Evolutionary conservation across 92 coral and sea anemone genomes (phyloP).

Genomic region (Parazoanthus darwini): DNA sequence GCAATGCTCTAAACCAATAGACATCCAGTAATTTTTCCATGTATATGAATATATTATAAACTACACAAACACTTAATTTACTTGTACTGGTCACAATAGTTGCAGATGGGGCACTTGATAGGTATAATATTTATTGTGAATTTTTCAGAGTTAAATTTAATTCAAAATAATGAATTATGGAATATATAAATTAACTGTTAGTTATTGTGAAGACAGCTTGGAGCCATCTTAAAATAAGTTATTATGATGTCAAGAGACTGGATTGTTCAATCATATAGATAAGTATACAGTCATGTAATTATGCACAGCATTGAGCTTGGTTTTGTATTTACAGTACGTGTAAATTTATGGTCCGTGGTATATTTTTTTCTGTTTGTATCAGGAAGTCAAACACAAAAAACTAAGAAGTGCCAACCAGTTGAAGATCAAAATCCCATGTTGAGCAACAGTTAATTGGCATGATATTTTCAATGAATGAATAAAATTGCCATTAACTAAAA

Average conservation of each 20-base stretch:
- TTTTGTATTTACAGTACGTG: not conserved
- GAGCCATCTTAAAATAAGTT: not conserved
- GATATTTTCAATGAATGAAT: not conserved
- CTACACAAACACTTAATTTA: no score
- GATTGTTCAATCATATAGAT: no score
- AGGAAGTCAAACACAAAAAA: no score
- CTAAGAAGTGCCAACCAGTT: not conserved
- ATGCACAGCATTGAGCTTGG: no score
- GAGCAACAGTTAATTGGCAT: not conserved
- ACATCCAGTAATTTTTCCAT: no score
- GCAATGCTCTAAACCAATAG: no score
- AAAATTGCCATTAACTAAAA: not conserved
- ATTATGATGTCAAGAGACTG: not conserved
- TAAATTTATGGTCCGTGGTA: no score
- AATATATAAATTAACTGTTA: not conserved
- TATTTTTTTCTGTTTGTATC: not conserved
- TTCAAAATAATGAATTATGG: not conserved
- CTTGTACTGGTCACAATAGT: no score
- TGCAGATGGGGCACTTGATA: no score
- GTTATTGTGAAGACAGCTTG: not conserved
- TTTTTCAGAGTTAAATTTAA: not conserved
- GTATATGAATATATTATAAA: no score
- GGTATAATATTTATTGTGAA: no score
- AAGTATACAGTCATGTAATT: no score
- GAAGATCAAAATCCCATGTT: not conserved